Base-by-base conservation (phyloP, 1,140 invertebrate genomes). In the Asbolus verrucosus region DNA sequence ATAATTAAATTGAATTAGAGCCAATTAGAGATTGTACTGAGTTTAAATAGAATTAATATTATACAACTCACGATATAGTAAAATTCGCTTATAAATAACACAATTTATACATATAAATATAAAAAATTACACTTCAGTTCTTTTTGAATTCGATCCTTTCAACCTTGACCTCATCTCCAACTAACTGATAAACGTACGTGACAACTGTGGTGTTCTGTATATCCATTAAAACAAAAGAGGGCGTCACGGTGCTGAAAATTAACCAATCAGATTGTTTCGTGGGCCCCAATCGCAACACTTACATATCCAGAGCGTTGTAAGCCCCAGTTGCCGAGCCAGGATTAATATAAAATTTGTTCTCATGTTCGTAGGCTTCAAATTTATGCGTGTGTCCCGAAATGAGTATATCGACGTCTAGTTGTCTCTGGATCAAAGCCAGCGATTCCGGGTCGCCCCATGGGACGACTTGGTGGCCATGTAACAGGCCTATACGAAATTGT, bases 281-380 rank as follows among this genome's bases (percentile, higher is more conserved):
- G n/a, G n/a, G n/a, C n/a, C n/a, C 39, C 1, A 43, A 16, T 61
- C 68, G 67, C 61, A 14, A 8, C 21, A 70, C 85, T 86, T 87
- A 96, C 92, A 90, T 92, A 77, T 97, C 94, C 43, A 98, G 82
- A 15, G 96, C 91, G 86, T 92, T 96, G 78, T 96, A 99, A 11
- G 98, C 96, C 38, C 98, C 98, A 66, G 98, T 99, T 3, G 97
- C 97, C 36, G 96, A 98, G 13, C 98, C 98, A 46, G 98, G 98
- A 85, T 99, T 99, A 36, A 99, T 98, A 82, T 97, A 99, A 84
- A 99, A 99, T 81, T 97, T 97, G 77, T 96, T 97, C 82, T 98
- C 97, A 85, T 98, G 95, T 83, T 99, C 97, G 81, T 97, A 98
- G 0, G 97, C 96, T 82, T 98, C 95, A 86, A 99, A 99, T 76